Base-by-base conservation (phyloP, 2,888 invertebrate genomes). In the Andricus curvator region DNA sequence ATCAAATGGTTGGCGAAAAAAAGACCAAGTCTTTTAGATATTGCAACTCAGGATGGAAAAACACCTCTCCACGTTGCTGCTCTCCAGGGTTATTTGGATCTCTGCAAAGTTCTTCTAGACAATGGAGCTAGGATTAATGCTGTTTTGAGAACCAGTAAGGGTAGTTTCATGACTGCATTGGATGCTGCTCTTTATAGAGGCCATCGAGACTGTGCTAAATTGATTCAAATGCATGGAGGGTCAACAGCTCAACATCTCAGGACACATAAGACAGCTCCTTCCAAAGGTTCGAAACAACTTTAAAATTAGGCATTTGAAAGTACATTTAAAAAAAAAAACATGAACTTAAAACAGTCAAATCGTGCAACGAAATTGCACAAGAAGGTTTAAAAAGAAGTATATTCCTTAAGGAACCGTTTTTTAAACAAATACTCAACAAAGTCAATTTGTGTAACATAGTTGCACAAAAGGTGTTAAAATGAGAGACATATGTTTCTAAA, bases 11-110 rank as follows among this genome's bases (percentile, higher is more conserved):
- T 99, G 66, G 93, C 98, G 80, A 95, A 96, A 77, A 96, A 97
- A 88, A 94, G 97, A 83, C 97, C 97, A 1, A 96, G 97, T 87
- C 96, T 96, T 88, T 96, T 97, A 76, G 98, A 96, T 93, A 97
- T 96, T 70, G 96, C 97, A 5, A 99, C 99, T 91, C 97, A 97
- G 88, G 98, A 98, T 90, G 99, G 99, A 0, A 95, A 98, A 82
- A 98, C 98, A 33, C 96, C 98, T 29, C 93, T 99, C 66, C 99
- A 99, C 93, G 96, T 99, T 83, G 98, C 99, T 1, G 98, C 99
- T 13, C 95, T 98, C 70, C 97, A 97, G 88, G 99, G 99, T 88
- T 97, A 98, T 91, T 95, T 98, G 6, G 98, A 98, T 92, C 96
- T 99, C 93, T 98, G 98, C 92, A 98, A 97, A 93, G 94, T 96